Base-by-base conservation (phyloP, 2,797 vertebrate genomes). In the Enteromius paludinosus region DNA sequence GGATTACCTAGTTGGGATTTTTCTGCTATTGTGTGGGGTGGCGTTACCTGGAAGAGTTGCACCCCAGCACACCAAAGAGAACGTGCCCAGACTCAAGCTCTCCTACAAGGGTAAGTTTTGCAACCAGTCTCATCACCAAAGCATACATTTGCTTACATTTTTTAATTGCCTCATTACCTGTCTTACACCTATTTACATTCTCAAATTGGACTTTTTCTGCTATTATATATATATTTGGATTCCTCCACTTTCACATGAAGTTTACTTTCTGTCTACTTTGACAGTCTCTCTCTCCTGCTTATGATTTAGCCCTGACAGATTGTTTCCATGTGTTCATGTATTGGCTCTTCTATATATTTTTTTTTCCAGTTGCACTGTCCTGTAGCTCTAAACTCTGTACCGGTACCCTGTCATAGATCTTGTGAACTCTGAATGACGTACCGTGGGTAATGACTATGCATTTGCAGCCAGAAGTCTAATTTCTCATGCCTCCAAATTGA, bases 31-130 rank as follows among this genome's bases (percentile, higher is more conserved):
- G 93, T 96, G 95, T 89, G 95, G 95, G 93, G 94, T 92, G 86
- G 93, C 96, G 88, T 94, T 96, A 91, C 92, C 93, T 5, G 91
- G 90, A 73, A 92, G 89, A 89, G 91, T 94, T 86, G 94, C 87
- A 89, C 95, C 95, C 92, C 94, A 94, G 83, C 93, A 93, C 87
- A 94, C 94, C 90, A 96, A 95, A 94, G 97, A 93, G 94, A 97
- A 95, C 23, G 96, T 97, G 89, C 97, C 98, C 43, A 95, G 98
- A 90, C 95, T 99, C 92, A 97, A 94, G 95, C 95, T 98, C 83
- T 96, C 97, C 87, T 98, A 96, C 92, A 98, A 97, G 95, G 98
- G 98, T 99, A 96, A 97, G 95, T 88, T 82, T 87, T 88, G 72
- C 70, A 65, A 85, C 88, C 84, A 76, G 73, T 54, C 47, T 18